Base-by-base conservation (phyloP, 2,113 vertebrate genomes). In the Origma solitaria region DNA sequence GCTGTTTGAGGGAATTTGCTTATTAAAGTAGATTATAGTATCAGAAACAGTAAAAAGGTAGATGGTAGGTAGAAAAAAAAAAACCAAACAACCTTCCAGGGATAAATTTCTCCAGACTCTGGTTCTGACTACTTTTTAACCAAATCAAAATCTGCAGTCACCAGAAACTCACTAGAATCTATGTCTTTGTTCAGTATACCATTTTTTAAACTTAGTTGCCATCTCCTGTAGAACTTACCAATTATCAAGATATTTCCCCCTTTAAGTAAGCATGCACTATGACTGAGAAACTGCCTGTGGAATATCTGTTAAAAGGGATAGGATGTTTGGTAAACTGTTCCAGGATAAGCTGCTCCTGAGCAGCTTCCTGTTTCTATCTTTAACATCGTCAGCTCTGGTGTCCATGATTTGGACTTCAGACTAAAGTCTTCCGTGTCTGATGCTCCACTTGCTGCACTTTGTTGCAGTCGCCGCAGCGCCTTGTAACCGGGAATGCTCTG, bases 1-100 rank as follows among this genome's bases (percentile, higher is more conserved):
- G 64, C 79, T 91, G 44, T 94, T 90, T 13, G 27, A 84, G 42
- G 70, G 84, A 91, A 92, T 96, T 82, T 82, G 37, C 62, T 72
- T 92, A 79, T 88, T 91, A 82, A 87, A 79, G 61, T 28, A 72
- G 62, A 65, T 73, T 35, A 70, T 61, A 60, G 60, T 65, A 72
- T 54, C 50, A 90, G 73, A 91, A 89, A 82, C 14, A 76, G 69
- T 45, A 76, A 85, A 50, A 27, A 42, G 23, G 42, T 61, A 27
- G 33, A 23, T 28, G 62, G 50, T 21, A 64, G 60, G 27, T 1
- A 40, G 33, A 25, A 76, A 25, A 76, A 40, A 40, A 62, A 57
- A 3, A 1, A 19, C 33, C 28, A 25, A 69, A 42, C 33, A 70
- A 70, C 23, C 20, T 70, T 75, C 38, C 33, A 87, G 23, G 28